A percentile compares a stretch with the other conserved stretches of the same genome.
phyloP scores from a whole-genome alignment of 1,140 invertebrate species.

The Drosophila rufa region DNA sequence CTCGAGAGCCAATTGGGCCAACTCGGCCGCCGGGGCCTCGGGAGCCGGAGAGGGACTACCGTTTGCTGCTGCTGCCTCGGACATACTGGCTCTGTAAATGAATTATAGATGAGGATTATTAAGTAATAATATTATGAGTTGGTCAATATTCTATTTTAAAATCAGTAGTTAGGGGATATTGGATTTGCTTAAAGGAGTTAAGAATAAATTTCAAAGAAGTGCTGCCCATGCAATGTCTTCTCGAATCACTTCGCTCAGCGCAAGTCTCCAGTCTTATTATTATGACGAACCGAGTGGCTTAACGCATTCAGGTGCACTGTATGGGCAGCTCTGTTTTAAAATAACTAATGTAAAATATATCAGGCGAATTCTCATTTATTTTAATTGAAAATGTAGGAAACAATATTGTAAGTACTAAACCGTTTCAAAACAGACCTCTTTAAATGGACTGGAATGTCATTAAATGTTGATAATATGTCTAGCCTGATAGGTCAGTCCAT shows the following conservation, averaged over 20 bases:
- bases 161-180: neutral
- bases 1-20: constrained; percentile 76
- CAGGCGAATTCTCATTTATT: neutral
- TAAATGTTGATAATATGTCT: constrained; percentile 6
- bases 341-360: too few relatives aligned
- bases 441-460: neutral
- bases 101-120: neutral
- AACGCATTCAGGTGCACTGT: neutral
- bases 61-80: constrained; percentile 71
- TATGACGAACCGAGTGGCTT: too few relatives aligned
- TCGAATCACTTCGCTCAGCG: neutral
- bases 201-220: too few relatives aligned
- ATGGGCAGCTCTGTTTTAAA: neutral
- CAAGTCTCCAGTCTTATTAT: too few relatives aligned
- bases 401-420: too few relatives aligned
- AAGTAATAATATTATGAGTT: neutral
- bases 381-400: too few relatives aligned
- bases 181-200: neutral
- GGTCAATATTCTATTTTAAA: neutral
- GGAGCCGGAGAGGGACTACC: constrained; percentile 56
- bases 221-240: too few relatives aligned
- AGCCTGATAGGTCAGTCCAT: constrained; percentile 16
- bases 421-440: neutral
- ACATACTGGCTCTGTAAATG: constrained; percentile 62
- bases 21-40: constrained; percentile 67